Evolutionary conservation across 2,113 vertebrate species (phyloP).

Genomic region (Phyllostomus hastatus): DNA sequence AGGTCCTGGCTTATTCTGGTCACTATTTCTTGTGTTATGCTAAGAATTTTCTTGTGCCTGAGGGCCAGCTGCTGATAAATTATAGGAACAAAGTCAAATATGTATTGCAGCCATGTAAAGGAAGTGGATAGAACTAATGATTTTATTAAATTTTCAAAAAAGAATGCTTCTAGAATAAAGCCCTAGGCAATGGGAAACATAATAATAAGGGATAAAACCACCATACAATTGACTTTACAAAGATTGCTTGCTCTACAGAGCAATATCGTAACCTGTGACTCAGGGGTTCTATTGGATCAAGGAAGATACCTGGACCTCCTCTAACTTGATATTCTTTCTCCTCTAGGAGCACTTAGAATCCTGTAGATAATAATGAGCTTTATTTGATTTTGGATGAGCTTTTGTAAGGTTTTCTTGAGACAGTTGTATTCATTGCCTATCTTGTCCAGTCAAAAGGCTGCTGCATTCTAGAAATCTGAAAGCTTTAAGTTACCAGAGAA

Average conservation of each 20-base stretch:
- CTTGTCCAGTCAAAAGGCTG: not conserved
- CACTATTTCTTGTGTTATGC: constrained; percentile 4
- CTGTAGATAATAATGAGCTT: not conserved
- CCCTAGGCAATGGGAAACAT: not conserved
- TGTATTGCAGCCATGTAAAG: not conserved
- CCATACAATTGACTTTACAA: not conserved
- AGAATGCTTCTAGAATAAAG: not conserved
- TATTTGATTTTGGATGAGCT: not conserved
- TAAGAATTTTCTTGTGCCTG: not conserved
- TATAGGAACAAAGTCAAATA: not conserved
- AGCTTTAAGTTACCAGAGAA: not conserved
- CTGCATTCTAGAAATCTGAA: not conserved
- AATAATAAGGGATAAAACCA: constrained; percentile 3
- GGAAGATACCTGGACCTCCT: not conserved
- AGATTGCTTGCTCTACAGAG: not conserved
- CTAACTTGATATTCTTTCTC: not conserved
- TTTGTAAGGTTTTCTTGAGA: not conserved
- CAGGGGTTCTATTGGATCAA: not conserved
- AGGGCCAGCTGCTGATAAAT: not conserved
- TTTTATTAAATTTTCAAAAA: constrained; percentile 1
- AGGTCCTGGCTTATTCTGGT: not conserved
- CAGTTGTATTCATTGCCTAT: not conserved
- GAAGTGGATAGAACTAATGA: not conserved
- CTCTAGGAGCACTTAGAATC: not conserved
- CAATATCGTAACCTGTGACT: not conserved